These are phyloP conservation scores for Cathartes aura DNA, from an alignment of 2,113 vertebrate genomes.

Conservation along the genomic window DNA sequence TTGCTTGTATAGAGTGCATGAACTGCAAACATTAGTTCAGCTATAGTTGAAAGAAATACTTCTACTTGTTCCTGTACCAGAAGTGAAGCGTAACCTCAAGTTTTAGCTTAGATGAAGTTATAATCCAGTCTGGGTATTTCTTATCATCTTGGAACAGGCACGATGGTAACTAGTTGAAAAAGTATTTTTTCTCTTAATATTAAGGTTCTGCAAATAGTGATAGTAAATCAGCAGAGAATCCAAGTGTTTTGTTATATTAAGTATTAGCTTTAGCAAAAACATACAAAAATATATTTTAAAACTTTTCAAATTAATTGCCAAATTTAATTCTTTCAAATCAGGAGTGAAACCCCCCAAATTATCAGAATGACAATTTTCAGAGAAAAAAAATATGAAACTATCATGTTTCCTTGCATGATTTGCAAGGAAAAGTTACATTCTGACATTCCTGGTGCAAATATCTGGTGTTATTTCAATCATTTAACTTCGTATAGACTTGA, in stretches of 20 bases:
- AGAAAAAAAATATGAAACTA: not conserved
- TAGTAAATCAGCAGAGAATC: not conserved
- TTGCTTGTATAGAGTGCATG: not conserved
- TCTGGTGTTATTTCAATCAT: not conserved
- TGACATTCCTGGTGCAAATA: not conserved
- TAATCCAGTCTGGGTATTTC: not conserved
- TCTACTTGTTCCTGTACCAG: not conserved
- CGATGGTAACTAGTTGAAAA: not conserved
- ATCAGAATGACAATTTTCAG: not conserved
- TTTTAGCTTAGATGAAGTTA: not conserved
- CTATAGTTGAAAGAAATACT: not conserved
- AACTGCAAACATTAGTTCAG: not conserved
- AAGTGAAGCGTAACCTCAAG: not conserved
- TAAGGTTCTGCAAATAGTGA: not conserved
- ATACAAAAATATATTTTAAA: rapidly evolving
- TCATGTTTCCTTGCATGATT: not conserved
- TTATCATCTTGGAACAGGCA: not conserved
- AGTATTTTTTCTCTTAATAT: not conserved
- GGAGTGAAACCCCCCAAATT: rapidly evolving
- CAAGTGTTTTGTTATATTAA: not conserved
- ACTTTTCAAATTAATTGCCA: not conserved
- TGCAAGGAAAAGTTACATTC: not conserved
- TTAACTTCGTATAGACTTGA: not conserved
- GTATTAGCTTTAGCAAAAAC: not conserved
- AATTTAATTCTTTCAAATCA: not conserved